Evolutionary conservation across 2,888 invertebrate species (phyloP), one percentile per base, ranked within the genome.

Genomic region (Pecten maximus): DNA sequence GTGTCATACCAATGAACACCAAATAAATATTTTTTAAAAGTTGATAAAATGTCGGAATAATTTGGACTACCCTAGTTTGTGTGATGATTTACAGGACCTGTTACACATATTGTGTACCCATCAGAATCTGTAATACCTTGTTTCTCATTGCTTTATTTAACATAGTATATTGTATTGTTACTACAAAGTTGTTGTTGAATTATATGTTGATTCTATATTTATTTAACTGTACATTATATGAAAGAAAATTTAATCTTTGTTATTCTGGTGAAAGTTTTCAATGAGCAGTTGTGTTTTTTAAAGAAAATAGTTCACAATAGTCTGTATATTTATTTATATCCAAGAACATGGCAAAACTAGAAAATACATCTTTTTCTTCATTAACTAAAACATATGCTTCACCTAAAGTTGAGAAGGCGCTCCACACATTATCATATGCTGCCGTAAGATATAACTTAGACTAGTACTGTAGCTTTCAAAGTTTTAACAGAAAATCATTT

Each of bases 121-220:
- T 1, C 28, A 74, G 74, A 10, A 74, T 35, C 74, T 74, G 74
- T 28, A 35, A 35, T 74, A 74, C 74, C 74, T 74, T 74, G 74
- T 74, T 74, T 74, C 60, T 15, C 74, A 74, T 74, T 54, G 54
- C 54, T 74, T 28, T 35, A 74, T 35, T 35, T 74, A 4, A 74
- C 35, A 74, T 35, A 74, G 74, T 74, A 74, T 74, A 74, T 74
- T 10, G 35, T 74, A 74, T 74, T 74, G 74, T 74, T 74, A 74
- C 74, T 16, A 74, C 74, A 54, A 23, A 23, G 8, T 74, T 74
- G 74, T 74, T 74, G 74, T 74, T 28, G 74, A 74, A 74, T 74
- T 74, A 74, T 74, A 74, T 74, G 74, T 74, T 74, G 74, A 74
- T 74, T 74, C 74, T 74, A 74, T 74, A 74, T 74, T 74, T 74